Base-by-base conservation (phyloP, 2,797 vertebrate genomes). In the Microchirus variegatus region DNA sequence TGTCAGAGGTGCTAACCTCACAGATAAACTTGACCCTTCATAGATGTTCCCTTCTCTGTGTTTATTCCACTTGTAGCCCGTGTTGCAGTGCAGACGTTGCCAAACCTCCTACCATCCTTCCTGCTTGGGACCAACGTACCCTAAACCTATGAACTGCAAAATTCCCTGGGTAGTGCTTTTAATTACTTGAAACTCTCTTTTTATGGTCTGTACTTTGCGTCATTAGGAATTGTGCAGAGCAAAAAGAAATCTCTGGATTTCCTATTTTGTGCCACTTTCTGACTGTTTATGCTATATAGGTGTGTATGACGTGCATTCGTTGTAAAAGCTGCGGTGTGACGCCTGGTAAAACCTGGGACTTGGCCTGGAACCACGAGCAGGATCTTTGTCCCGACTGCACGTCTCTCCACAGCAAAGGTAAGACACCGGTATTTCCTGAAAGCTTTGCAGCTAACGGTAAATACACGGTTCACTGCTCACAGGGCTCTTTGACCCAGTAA, bases 251-350 rank as follows among this genome's bases (percentile, higher is more conserved):
- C 41, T 15, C 15, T 57, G 35, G 10, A 15, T 1, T 38, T 53
- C 2, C 43, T 14, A 2, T 55, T 1, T 1, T 9, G 9, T 50
- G 14, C 10, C 16, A 14, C 45, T 36, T 46, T 58, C 35, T 65
- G 31, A n/a, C 16, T 3, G 9, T 59, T 49, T 70, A 14, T 67
- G 15, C 53, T n/a, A n/a, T n/a, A n/a, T n/a, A 97, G 96, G 90
- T 95, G 59, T 97, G 96, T 59, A 95, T 95, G 78, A 93, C 94
- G 0, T 97, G 96, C 45, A 92, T 96, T 60, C 92, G 95, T n/a
- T 97, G 96, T 86, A 96, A 93, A 81, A 96, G 95, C 87, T 97
- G 96, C 14, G 96, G 95, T 1, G 93, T 94, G 11, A 94, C 95
- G 44, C 95, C 95, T 14, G 96, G 95, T 51, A 95, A 95, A 78